These are phyloP conservation scores for Trinorchestia longiramus DNA, from an alignment of 1,140 invertebrate genomes.

Conservation along the genomic window DNA sequence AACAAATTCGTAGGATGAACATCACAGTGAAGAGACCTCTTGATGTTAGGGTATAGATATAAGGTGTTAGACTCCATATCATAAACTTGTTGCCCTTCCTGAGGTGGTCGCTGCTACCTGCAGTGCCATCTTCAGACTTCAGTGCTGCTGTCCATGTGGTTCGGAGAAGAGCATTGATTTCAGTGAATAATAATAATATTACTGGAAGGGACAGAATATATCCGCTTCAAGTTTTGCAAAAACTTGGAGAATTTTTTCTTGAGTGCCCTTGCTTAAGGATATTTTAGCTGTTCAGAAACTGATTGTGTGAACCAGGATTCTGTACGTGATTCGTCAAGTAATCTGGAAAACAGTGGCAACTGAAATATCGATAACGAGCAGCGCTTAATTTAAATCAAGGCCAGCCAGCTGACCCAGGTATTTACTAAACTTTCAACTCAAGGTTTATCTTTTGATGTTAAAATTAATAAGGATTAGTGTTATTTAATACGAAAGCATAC, in stretches of 20 bases:
- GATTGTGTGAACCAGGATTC: not conserved
- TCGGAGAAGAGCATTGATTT: not conserved
- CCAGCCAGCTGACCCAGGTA: not conserved
- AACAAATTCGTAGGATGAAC: too few species aligned
- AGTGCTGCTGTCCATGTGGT: not conserved
- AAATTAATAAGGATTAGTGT: not conserved
- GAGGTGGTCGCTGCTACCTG: not conserved
- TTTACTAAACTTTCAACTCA: not conserved
- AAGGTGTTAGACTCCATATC: not conserved
- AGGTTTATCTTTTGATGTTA: not conserved
- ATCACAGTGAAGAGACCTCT: too few species aligned
- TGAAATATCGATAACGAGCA: not conserved
- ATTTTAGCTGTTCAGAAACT: not conserved
- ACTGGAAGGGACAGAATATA: not conserved
- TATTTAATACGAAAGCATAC: not conserved
- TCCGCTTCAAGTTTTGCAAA: not conserved
- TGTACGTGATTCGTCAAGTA: not conserved
- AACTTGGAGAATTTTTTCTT: not conserved
- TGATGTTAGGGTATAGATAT: not conserved
- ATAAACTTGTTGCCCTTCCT: not conserved
- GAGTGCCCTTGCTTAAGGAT: not conserved
- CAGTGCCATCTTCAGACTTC: not conserved
- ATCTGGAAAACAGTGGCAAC: not conserved
- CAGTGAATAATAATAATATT: not conserved
- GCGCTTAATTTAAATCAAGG: not conserved